These are phyloP conservation scores for Grus americana DNA, from an alignment of 2,113 vertebrate species.

Conservation along the genomic window DNA sequence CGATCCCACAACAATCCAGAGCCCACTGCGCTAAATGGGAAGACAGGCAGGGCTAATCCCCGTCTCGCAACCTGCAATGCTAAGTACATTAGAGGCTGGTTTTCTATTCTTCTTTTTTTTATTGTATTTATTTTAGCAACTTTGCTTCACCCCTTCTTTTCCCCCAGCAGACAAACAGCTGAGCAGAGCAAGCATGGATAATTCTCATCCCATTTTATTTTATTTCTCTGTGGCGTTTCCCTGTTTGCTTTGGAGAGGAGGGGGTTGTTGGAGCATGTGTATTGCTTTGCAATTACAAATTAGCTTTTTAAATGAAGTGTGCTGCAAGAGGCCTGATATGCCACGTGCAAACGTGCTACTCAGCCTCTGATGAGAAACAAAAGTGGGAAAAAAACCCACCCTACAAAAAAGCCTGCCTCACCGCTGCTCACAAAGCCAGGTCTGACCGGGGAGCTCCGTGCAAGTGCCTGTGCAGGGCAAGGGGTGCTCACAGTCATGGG, in stretches of 20 bases:
- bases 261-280: conserved; percentile 53
- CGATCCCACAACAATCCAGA: background rate
- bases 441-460: background rate
- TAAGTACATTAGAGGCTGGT: background rate
- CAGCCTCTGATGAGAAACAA: conserved; percentile 16
- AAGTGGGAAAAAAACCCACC: background rate
- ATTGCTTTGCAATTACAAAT: conserved; percentile 68
- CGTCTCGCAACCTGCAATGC: background rate
- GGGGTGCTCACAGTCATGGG: background rate
- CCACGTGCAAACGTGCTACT: background rate
- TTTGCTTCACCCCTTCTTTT: conserved; percentile 10
- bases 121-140: conserved; percentile 23
- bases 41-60: background rate
- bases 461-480: background rate
- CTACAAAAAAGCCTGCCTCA: background rate
- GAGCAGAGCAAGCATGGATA: conserved; percentile 41
- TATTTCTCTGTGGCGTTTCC: conserved; percentile 51
- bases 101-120: background rate
- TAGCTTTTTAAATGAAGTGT: conserved; percentile 69
- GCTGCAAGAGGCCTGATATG: conserved; percentile 56
- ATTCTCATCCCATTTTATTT: conserved; percentile 51
- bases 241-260: conserved; percentile 64
- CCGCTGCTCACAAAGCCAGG: background rate
- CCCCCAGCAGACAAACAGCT: background rate
- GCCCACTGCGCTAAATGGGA: background rate